Base-by-base conservation (phyloP, 2,797 vertebrate genomes). In the Bufotes viridis region DNA sequence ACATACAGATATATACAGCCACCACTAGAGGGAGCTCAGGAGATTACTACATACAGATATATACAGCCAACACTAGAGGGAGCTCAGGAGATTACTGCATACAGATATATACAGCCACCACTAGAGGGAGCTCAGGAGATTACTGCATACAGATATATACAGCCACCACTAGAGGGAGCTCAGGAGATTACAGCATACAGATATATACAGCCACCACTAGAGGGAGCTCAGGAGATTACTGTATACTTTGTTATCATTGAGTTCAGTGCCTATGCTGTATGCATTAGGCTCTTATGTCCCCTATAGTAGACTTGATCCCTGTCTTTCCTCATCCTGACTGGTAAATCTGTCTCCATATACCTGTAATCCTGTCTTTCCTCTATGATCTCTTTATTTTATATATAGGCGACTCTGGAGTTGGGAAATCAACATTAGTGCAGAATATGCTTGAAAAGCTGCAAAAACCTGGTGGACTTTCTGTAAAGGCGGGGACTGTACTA, bases 401-500 rank as follows among this genome's bases (percentile, higher is more conserved):
- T 74, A 57, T 87, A 95, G 94, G 93, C 79, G 94, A 95, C 9
- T 87, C 88, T 87, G 93, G 93, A 81, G 92, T 93, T 80, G 94
- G 94, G 22, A 95, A 94, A 88, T 93, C 93, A 3, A 67, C 82
- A 15, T 20, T 91, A 65, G 91, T 95, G 87, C 91, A 91, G 29
- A 90, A 93, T 81, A 91, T 94, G 92, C 92, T 95, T 53, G 79
- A 90, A 78, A 92, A 91, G 61, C 81, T 95, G 51, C 87, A 93
- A 49, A 89, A 85, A 34, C 76, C 90, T 57, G 91, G 90, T 76
- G 92, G 91, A 49, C 89, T 93, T 6, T 79, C 87, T 63, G 85
- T 93, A 84, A 93, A 91, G 87, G 69, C 82, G 5, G 91, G 90
- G 58, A 93, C 94, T 8, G 89, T 94, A 79, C 90, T 95, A 87